A percentile compares a stretch with the other conserved stretches of the same genome.
Evolutionary conservation across 2,888 invertebrate species (phyloP).

Genomic region (Heliconius sara): DNA sequence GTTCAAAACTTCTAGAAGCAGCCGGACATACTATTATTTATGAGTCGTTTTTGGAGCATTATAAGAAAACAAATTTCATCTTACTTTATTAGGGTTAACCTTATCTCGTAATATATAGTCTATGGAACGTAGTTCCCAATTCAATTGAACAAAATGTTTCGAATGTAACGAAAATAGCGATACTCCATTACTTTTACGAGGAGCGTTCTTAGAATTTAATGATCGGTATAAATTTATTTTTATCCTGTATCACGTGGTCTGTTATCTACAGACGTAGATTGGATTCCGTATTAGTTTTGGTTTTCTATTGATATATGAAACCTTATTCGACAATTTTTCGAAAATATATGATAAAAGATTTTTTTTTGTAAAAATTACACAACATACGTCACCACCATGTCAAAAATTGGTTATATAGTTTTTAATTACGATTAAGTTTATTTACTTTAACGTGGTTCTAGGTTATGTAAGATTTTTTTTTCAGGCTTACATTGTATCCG

Average conservation of each 20-base stretch:
- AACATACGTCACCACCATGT: too few relatives aligned
- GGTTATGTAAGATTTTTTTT: too few relatives aligned
- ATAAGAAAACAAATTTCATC: background rate
- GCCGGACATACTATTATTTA: background rate
- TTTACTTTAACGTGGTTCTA: too few relatives aligned
- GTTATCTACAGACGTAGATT: background rate
- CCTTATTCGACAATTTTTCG: too few relatives aligned
- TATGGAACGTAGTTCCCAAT: conserved; percentile 34
- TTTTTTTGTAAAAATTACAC: too few relatives aligned
- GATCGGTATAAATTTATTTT: conserved; percentile 37
- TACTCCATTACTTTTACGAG: conserved; percentile 42
- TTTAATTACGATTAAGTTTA: too few relatives aligned
- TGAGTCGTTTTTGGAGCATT: background rate
- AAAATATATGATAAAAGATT: too few relatives aligned
- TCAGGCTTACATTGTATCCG: too few relatives aligned
- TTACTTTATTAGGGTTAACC: conserved; percentile 16
- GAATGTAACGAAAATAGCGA: conserved; percentile 37
- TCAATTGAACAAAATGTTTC: conserved; percentile 41
- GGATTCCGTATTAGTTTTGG: background rate
- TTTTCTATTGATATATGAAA: background rate
- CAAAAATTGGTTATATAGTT: too few relatives aligned
- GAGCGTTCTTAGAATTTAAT: conserved; percentile 22
- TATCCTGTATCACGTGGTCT: conserved; percentile 13
- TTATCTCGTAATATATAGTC: conserved; percentile 3
- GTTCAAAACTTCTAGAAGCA: background rate